Evolutionary conservation across 2,888 invertebrate species (phyloP).

Genomic region (Endotricha flammealis): DNA sequence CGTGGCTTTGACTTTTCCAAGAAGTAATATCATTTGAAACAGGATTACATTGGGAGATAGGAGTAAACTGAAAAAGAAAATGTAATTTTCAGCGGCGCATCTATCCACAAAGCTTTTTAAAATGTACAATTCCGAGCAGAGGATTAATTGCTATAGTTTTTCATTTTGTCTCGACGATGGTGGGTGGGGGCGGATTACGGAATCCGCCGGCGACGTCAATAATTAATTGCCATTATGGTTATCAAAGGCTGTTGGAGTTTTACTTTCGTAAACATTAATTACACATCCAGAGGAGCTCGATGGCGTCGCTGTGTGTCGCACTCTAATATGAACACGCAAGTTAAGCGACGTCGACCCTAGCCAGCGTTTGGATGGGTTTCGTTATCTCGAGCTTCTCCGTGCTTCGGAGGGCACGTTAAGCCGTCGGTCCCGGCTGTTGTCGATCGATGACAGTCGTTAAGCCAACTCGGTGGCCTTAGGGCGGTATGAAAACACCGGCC

Average conservation of each 20-base stretch:
- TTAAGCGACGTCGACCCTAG: too few species aligned
- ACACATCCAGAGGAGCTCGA: too few species aligned
- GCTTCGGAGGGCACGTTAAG: too few species aligned
- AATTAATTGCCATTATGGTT: constrained; percentile 51
- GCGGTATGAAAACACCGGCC: too few species aligned
- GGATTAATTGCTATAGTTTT: constrained; percentile 55
- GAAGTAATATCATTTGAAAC: not conserved
- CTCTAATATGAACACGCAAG: too few species aligned
- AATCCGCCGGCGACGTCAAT: constrained; percentile 46
- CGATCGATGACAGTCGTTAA: too few species aligned
- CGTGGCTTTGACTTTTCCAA: not conserved
- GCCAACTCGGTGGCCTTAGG: too few species aligned
- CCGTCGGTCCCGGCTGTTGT: too few species aligned
- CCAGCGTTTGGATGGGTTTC: too few species aligned
- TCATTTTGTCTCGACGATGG: constrained; percentile 36
- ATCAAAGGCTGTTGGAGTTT: constrained; percentile 38
- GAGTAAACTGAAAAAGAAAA: constrained; percentile 6
- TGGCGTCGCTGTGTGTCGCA: too few species aligned
- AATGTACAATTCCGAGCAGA: constrained; percentile 40
- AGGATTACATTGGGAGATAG: not conserved
- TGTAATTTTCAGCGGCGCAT: constrained; percentile 7
- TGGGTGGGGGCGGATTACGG: constrained; percentile 36
- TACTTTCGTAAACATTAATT: constrained; percentile 16
- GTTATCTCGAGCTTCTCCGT: too few species aligned
- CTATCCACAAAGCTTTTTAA: constrained; percentile 32